phyloP scores from a whole-genome alignment of 2,888 invertebrate genomes.

The Epsilonema sp. region DNA sequence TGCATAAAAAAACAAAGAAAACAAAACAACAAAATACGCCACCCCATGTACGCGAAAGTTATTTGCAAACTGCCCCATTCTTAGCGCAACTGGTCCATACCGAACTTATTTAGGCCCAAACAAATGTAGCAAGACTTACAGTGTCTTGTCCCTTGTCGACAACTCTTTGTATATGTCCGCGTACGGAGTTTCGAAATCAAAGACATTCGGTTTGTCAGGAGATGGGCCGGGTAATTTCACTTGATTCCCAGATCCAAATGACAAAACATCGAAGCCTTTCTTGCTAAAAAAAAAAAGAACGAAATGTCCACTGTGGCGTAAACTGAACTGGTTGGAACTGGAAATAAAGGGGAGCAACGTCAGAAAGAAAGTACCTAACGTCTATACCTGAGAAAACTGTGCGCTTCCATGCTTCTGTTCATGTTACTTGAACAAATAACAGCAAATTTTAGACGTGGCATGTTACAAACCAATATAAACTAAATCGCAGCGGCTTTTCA shows the following conservation, averaged over 20 bases:
- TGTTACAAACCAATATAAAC: no score
- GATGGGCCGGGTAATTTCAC: slow-evolving; percentile 90
- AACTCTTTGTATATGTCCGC: slow-evolving; percentile 83
- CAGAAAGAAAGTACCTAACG: no score
- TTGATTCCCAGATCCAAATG: slow-evolving; percentile 37
- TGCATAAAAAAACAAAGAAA: no score
- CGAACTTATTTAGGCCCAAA: no score
- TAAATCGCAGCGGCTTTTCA: no score
- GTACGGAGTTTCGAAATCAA: slow-evolving; percentile 85
- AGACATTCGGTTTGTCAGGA: slow-evolving; percentile 74
- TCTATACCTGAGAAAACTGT: slow-evolving; percentile 70
- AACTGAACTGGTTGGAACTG: no score
- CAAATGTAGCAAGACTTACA: no score
- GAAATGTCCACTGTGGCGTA: no score
- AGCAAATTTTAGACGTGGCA: slow-evolving; percentile 45
- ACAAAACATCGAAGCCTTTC: slow-evolving; percentile 68
- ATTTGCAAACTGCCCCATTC: no score
- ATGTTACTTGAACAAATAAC: slow-evolving; percentile 98
- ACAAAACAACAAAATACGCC: no score
- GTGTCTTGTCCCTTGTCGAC: slow-evolving; percentile 63
- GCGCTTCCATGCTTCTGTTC: slow-evolving; percentile 99
- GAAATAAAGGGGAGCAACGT: no score
- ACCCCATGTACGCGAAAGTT: no score
- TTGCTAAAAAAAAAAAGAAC: slow-evolving; percentile 45
- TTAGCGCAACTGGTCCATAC: slow-evolving; percentile 38